Evolutionary conservation across 2,113 vertebrate genomes (phyloP).

Genomic region (Catharus bicknelli): DNA sequence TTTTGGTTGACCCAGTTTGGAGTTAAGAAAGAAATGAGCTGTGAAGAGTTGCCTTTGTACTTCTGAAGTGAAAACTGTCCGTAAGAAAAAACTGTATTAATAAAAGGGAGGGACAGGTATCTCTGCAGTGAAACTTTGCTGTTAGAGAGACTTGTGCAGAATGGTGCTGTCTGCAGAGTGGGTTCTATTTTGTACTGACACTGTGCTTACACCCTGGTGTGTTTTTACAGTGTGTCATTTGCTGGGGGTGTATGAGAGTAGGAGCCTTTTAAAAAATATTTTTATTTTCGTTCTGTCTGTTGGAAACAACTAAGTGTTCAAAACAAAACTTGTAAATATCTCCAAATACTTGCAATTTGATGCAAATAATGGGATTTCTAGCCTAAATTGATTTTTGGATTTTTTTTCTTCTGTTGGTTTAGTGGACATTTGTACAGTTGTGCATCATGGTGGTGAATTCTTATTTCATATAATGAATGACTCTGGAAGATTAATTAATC

Average conservation of each 20-base stretch:
- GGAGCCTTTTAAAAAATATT: background rate
- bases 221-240: background rate
- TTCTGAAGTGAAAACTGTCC: background rate
- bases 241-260: background rate
- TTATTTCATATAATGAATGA: background rate
- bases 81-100: background rate
- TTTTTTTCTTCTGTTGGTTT: background rate
- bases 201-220: background rate
- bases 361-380: background rate
- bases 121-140: background rate
- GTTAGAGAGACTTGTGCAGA: background rate
- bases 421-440: background rate
- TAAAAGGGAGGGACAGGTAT: background rate
- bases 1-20: background rate
- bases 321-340: background rate
- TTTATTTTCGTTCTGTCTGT: background rate
- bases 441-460: background rate
- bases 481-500: background rate
- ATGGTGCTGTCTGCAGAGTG: background rate
- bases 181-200: background rate
- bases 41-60: slow-evolving; percentile 9
- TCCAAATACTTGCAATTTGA: background rate
- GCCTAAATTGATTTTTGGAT: background rate
- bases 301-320: background rate
- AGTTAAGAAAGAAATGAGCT: background rate